Percentiles rank a stretch among this genome's conserved stretches.
Evolutionary conservation across 2,888 invertebrate species (phyloP).

Genomic region (Drosophila anomelani): DNA sequence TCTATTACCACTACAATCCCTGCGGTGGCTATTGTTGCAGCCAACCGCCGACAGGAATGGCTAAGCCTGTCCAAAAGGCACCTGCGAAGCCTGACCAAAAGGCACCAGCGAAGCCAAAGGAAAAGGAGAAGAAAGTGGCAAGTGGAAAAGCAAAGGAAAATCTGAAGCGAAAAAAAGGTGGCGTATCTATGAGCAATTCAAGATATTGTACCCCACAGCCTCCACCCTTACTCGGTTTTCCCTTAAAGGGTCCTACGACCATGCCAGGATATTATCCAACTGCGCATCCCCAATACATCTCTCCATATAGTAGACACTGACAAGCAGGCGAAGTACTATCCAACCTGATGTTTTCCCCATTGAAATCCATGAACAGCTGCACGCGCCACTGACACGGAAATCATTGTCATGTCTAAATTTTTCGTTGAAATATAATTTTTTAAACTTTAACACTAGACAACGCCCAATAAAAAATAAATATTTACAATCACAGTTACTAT

Average conservation of each 20-base stretch:
- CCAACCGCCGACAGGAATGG: too few species aligned
- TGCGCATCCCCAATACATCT: neutral
- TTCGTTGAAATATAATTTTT: slow-evolving; percentile 30
- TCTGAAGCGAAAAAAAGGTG: neutral
- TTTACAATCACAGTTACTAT: too few species aligned
- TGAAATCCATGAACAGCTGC: neutral
- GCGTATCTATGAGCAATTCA: neutral
- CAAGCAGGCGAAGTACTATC: neutral
- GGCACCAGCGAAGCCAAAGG: neutral
- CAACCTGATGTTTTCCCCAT: neutral
- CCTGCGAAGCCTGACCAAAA: neutral
- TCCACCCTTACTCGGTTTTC: neutral
- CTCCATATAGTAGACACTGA: slow-evolving; percentile 12
- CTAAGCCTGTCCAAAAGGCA: neutral
- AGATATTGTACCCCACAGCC: too few species aligned
- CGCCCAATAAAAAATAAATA: neutral
- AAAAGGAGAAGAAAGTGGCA: neutral
- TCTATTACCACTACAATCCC: slow-evolving; percentile 14
- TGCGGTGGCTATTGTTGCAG: slow-evolving; percentile 3
- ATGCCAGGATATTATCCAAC: slow-evolving; percentile 14
- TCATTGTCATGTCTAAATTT: slow-evolving; percentile 22
- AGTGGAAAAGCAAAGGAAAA: neutral
- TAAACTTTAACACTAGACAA: slow-evolving; percentile 9
- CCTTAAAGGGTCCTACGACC: neutral
- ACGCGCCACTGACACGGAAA: slow-evolving; percentile 3